These are phyloP conservation scores for Drosophila eugracilis DNA, from an alignment of 1,140 invertebrate genomes.

Conservation along the genomic window DNA sequence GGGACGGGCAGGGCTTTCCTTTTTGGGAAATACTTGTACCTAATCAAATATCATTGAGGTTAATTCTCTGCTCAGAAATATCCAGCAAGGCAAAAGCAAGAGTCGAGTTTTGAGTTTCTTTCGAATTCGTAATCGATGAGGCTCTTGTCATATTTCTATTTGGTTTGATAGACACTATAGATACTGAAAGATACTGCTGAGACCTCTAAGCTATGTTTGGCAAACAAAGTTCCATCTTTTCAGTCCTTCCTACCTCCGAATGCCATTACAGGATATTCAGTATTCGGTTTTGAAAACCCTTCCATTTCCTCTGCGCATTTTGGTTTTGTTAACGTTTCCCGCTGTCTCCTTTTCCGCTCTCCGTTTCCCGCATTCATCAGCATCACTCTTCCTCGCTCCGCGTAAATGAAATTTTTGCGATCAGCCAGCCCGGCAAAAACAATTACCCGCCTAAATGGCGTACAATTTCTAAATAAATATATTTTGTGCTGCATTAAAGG, in stretches of 20 bases:
- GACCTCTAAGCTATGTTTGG: neutral
- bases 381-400: constrained; percentile 9
- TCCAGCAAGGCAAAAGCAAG: no score
- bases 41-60: constrained; percentile 11
- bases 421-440: constrained; percentile 59
- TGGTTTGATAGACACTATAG: no score
- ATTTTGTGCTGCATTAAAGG: constrained; percentile 11
- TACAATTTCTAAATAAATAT: constrained; percentile 79
- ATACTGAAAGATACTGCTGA: no score
- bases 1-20: no score
- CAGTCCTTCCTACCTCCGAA: neutral
- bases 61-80: no score
- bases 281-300: constrained; percentile 30
- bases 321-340: constrained; percentile 27
- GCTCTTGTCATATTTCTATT: no score
- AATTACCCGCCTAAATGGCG: constrained; percentile 77
- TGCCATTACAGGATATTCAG: constrained; percentile 29
- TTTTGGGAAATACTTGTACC: neutral
- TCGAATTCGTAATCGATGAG: no score
- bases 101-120: no score
- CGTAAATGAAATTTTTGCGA: constrained; percentile 68
- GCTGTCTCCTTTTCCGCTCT: constrained; percentile 3
- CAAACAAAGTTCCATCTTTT: neutral
- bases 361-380: constrained; percentile 8
- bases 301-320: constrained; percentile 30